Evolutionary conservation across 2,888 invertebrate genomes (phyloP), one percentile per base, ranked within the genome.

Genomic region (Drosophila kambysellisi): DNA sequence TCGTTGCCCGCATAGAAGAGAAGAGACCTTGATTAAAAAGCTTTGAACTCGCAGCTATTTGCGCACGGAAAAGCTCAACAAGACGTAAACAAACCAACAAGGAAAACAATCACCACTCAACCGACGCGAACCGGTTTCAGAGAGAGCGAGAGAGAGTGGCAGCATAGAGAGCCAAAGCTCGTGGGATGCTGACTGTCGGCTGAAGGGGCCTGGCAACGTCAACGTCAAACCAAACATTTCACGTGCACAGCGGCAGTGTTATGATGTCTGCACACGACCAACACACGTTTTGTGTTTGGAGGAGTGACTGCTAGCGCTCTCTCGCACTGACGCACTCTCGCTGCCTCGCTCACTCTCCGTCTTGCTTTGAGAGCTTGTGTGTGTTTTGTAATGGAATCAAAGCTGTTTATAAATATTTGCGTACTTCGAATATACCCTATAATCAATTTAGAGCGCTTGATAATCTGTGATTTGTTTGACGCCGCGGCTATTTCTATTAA

Each of bases 61-160:
- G 61, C 58, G 58, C 67, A 76, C 63, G 51, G 32, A 60, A 76
- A 83, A 83, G 83, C 83, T 81, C 59, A 86, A 65, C 64, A 57
- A 57, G 37, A 81, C 75, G 88, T 86, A 82, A 88, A 88, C 86
- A 88, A 86, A 82, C 71, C 71, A 75, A 74, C 70, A 76, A 80
- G 88, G 81, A 86, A 88, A 78, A 56, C 83, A 61, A 75, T 61
- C 56, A 62, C 33, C 61, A 59, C 41, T 58, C 71, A 82, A 82
- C 83, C 74, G 75, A 68, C 69, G 29, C 20, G 46, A 86, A 88
- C 86, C 81, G 75, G 83, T 80, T 83, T 50, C 29, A 0, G 25
- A 70, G 43, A 41, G 57, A 32, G 17, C 3, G 30, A 11, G 30
- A n/a, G 30, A 30, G 7, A 20, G 20, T 20, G 15, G 15, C 56